Conservation (phyloP, 2,888 invertebrate genomes). For the Steinernema hermaphroditum region DNA sequence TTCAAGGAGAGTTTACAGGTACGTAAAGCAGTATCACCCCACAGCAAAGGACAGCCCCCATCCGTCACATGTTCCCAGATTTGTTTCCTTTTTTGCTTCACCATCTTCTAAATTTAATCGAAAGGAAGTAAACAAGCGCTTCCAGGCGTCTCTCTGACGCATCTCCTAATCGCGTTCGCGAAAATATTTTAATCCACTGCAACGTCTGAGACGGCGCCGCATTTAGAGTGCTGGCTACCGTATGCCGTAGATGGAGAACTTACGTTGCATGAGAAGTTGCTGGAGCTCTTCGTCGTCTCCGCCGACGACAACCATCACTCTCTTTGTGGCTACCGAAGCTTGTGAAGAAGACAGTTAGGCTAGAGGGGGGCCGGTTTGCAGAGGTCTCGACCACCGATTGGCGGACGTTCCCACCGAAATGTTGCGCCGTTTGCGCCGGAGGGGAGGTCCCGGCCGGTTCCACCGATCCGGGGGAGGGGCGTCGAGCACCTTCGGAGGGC, state of each 20-base stretch:
- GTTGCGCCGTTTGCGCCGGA: conserved; percentile 24
- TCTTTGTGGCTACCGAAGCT: not conserved
- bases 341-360: not conserved
- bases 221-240: not conserved
- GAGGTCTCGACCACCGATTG: not conserved
- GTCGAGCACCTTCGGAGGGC: conserved; percentile 5
- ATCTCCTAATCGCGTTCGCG: not conserved
- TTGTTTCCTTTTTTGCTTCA: no score
- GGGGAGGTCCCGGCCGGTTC: conserved; percentile 28
- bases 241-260: not conserved
- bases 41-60: no score
- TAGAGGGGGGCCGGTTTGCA: not conserved
- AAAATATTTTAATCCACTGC: not conserved
- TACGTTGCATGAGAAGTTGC: conserved; percentile 24
- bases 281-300: conserved; percentile 13
- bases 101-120: conserved; percentile 6
- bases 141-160: not conserved
- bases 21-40: no score
- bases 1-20: no score
- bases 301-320: not conserved
- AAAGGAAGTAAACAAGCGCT: not conserved
- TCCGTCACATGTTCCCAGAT: no score
- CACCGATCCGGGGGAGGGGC: conserved; percentile 10
- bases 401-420: conserved; percentile 21
- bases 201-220: conserved; percentile 3